Evolutionary conservation across 2,113 vertebrate species (phyloP).

Genomic region (Rhagologus leucostigma): DNA sequence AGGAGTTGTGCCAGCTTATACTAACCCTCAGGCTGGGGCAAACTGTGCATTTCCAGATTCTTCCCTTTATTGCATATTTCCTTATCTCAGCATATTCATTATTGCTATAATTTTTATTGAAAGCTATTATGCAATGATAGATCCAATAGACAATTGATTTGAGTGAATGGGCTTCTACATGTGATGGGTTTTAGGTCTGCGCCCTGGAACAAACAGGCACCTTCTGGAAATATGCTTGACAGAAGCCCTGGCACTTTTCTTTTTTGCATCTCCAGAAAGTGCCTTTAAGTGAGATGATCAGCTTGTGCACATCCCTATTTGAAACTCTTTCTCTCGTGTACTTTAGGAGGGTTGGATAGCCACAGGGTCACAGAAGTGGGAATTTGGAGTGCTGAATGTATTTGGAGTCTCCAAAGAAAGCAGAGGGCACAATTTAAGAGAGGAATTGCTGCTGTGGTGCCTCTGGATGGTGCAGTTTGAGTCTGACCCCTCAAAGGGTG

Average conservation of each 20-base stretch:
- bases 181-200: background rate
- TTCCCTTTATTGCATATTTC: background rate
- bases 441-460: background rate
- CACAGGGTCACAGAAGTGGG: background rate
- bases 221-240: background rate
- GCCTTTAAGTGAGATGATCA: background rate
- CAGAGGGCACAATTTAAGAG: fast-evolving
- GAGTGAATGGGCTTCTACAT: fast-evolving
- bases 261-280: background rate
- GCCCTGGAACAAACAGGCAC: background rate
- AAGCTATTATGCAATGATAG: background rate
- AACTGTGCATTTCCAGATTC: background rate
- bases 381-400: background rate
- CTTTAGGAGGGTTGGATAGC: background rate
- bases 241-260: background rate
- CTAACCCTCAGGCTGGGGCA: background rate
- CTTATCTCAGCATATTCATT: background rate
- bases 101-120: background rate
- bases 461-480: background rate
- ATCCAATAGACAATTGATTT: background rate
- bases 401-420: background rate
- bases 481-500: background rate
- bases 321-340: background rate
- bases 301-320: background rate
- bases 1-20: background rate